Conservation (phyloP, 1,140 invertebrate genomes). For the Babylonia areolata region DNA sequence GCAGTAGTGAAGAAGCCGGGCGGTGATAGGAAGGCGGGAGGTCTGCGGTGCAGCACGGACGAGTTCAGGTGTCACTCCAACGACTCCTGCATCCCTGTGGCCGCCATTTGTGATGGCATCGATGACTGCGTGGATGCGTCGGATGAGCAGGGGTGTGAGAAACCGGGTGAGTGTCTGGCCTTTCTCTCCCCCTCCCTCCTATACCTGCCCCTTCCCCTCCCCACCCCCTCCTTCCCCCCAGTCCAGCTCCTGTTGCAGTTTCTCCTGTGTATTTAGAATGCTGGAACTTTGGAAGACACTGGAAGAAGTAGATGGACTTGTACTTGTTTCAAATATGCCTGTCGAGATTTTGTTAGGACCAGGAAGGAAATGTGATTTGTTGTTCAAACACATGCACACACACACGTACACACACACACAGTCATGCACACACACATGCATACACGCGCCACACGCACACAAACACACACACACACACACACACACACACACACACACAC, state of each 20-base stretch:
- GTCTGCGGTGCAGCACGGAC: neutral
- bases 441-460: too few species aligned
- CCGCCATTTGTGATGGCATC: conserved; percentile 83
- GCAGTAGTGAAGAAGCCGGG: neutral
- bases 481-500: neutral
- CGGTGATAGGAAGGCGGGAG: neutral
- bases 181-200: too few species aligned
- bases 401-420: neutral
- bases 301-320: too few species aligned
- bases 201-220: too few species aligned
- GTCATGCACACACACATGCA: neutral
- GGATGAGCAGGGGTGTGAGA: conserved; percentile 77
- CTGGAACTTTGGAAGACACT: too few species aligned
- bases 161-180: neutral
- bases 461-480: neutral
- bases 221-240: too few species aligned
- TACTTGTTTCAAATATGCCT: too few species aligned
- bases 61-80: conserved; percentile 45
- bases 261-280: too few species aligned
- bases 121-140: conserved; percentile 78
- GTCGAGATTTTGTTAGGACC: too few species aligned
- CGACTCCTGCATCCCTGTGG: conserved; percentile 83
- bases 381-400: neutral
- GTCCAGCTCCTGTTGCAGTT: too few species aligned
- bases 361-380: too few species aligned